These are phyloP conservation scores for Triplophysa rosa DNA, from an alignment of 2,113 vertebrate species.

Conservation along the genomic window DNA sequence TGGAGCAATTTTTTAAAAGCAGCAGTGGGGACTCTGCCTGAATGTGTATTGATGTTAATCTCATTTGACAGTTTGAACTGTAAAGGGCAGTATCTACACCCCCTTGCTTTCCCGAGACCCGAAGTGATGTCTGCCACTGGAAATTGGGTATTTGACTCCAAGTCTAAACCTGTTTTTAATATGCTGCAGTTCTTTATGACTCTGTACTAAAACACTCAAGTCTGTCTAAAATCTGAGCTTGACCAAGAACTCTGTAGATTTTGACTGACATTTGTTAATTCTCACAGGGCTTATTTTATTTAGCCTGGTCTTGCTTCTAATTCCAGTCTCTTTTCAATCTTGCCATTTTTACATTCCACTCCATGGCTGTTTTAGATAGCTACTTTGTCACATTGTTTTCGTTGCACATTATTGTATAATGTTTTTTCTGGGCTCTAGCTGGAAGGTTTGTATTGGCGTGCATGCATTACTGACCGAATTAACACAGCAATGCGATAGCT, in stretches of 20 bases:
- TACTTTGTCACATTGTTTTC: not conserved
- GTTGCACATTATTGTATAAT: not conserved
- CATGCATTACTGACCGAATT: conserved; percentile 18
- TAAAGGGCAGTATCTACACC: conserved; percentile 66
- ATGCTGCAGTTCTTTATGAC: conserved; percentile 12
- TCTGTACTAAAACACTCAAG: conserved; percentile 23
- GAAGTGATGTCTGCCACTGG: conserved; percentile 81
- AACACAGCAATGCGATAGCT: conserved; percentile 14
- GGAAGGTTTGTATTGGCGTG: conserved; percentile 30
- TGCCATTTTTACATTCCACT: conserved; percentile 12
- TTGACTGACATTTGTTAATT: not conserved
- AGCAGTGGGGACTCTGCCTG: conserved; percentile 19
- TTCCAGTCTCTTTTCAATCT: conserved; percentile 3
- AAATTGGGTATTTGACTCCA: conserved; percentile 76
- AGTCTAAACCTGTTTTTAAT: conserved; percentile 28
- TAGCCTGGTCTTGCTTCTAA: conserved; percentile 2
- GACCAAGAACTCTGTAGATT: conserved; percentile 3
- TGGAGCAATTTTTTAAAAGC: not conserved
- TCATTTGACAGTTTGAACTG: conserved; percentile 90
- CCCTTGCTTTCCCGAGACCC: conserved; percentile 78
- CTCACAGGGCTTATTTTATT: not conserved
- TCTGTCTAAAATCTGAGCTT: not conserved
- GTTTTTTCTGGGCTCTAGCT: conserved; percentile 13
- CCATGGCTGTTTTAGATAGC: conserved; percentile 9
- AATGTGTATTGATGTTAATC: conserved; percentile 72